Evolutionary conservation across 2,888 invertebrate species (phyloP).

Genomic region (Andrena hattorfiana): DNA sequence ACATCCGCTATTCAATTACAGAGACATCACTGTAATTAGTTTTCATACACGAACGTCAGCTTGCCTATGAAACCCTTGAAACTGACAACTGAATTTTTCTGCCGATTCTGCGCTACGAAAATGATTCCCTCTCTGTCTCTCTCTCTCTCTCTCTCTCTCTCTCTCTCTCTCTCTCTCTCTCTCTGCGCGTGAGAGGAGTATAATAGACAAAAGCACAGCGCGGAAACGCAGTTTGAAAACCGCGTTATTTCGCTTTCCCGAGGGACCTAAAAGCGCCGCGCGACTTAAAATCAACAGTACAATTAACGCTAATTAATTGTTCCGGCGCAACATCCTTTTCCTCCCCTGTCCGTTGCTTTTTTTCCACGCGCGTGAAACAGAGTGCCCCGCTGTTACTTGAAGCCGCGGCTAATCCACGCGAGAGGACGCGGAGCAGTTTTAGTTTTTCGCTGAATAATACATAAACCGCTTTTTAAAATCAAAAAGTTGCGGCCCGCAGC

Average conservation of each 20-base stretch:
- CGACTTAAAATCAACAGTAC: slow-evolving; percentile 49
- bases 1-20: neutral
- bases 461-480: slow-evolving; percentile 73
- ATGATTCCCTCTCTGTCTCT: neutral
- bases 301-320: slow-evolving; percentile 64
- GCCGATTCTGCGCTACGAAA: neutral
- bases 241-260: neutral
- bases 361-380: slow-evolving; percentile 9
- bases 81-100: neutral
- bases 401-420: slow-evolving; percentile 34
- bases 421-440: slow-evolving; percentile 27
- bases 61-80: neutral
- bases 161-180: too few relatives aligned
- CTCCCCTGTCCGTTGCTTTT: slow-evolving; percentile 22
- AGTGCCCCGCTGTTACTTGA: slow-evolving; percentile 12
- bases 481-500: slow-evolving; percentile 63
- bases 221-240: neutral
- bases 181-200: neutral
- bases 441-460: slow-evolving; percentile 73
- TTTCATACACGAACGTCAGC: neutral
- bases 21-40: neutral
- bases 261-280: slow-evolving; percentile 29
- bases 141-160: too few relatives aligned
- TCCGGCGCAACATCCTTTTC: slow-evolving; percentile 22
- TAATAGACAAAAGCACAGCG: neutral